Evolutionary conservation across 2,113 vertebrate genomes (phyloP).

Genomic region (Scortum barcoo): DNA sequence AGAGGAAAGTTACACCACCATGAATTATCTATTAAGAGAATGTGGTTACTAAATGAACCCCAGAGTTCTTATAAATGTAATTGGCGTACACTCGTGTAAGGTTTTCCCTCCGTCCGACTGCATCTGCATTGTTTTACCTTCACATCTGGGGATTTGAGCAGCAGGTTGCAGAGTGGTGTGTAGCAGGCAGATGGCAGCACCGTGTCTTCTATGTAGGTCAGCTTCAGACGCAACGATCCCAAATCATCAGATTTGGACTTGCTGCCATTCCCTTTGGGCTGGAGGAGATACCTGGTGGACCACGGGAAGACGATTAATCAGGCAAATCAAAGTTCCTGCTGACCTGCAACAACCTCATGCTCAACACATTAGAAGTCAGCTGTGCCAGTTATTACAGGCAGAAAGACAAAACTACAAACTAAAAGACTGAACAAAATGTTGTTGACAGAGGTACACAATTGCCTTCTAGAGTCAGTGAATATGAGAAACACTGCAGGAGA

Average conservation of each 20-base stretch:
- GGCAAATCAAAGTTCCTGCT: too few relatives aligned
- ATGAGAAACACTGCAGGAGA: background rate
- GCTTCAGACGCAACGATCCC: constrained; percentile 93
- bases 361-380: background rate
- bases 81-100: too few relatives aligned
- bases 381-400: background rate
- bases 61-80: background rate
- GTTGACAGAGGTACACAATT: background rate
- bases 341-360: background rate
- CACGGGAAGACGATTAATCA: background rate
- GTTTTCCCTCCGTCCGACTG: background rate
- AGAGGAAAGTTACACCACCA: background rate
- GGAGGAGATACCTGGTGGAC: constrained; percentile 93
- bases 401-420: too few relatives aligned
- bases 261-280: constrained; percentile 95
- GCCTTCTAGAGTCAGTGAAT: too few relatives aligned
- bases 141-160: constrained; percentile 95
- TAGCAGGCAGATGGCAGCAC: constrained; percentile 95
- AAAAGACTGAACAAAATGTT: too few relatives aligned
- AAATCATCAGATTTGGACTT: constrained; percentile 95
- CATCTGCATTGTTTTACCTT: constrained; percentile 84
- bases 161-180: constrained; percentile 89
- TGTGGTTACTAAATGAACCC: background rate
- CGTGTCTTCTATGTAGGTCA: constrained; percentile 96
- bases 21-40: background rate